A percentile compares a stretch with the other conserved stretches of the same genome.
Conservation (phyloP, 2,113 vertebrate genomes). For the Ibidorhyncha struthersii region DNA sequence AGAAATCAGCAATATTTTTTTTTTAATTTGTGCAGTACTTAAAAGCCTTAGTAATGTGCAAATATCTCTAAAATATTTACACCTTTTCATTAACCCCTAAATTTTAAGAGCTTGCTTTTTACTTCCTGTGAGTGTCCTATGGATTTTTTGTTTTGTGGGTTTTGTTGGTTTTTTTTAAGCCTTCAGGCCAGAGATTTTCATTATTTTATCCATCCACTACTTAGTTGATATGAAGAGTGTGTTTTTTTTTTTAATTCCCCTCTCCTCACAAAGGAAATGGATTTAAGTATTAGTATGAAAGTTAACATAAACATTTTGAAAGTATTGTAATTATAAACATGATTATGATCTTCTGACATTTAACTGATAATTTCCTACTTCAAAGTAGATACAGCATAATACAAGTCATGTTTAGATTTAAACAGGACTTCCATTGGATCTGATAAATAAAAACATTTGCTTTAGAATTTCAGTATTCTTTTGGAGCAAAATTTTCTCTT, state of each 20-base stretch:
- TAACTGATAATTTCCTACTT: neutral
- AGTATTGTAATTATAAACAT: neutral
- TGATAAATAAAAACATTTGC: neutral
- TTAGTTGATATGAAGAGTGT: neutral
- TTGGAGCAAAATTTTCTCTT: neutral
- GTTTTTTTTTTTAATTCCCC: neutral
- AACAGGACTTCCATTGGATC: neutral
- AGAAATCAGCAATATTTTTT: neutral
- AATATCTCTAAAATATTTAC: neutral
- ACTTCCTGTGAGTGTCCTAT: neutral
- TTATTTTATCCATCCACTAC: neutral
- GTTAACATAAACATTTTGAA: neutral
- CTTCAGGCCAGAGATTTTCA: neutral
- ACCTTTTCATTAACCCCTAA: neutral
- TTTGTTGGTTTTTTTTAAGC: neutral
- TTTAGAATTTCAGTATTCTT: neutral
- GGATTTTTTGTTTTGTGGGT: neutral
- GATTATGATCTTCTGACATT: neutral
- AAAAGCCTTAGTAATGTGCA: neutral
- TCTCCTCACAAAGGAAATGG: neutral
- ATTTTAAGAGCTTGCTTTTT: neutral
- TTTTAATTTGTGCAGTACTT: neutral
- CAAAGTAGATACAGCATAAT: neutral
- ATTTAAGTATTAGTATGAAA: neutral
- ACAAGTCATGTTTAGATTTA: neutral